phyloP scores from a whole-genome alignment of 2,797 vertebrate genomes.

The Rhynchotus rufescens region DNA sequence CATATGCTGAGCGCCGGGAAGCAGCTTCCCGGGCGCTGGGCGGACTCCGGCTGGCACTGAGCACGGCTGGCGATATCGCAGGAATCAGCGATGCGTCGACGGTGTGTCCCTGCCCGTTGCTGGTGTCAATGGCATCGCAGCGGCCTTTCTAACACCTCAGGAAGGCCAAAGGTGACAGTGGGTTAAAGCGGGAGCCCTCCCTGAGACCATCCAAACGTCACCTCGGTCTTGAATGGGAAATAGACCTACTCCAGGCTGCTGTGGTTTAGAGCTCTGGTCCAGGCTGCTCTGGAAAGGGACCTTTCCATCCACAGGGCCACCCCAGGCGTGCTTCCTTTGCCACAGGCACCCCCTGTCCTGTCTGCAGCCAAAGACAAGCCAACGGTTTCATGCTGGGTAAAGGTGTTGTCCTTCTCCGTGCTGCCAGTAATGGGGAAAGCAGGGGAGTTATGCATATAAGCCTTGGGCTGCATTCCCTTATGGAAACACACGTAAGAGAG shows the following conservation, averaged over 20 bases:
- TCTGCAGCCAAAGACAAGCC: not conserved
- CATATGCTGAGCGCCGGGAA: not conserved
- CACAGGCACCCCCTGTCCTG: not conserved
- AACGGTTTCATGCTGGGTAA: not conserved
- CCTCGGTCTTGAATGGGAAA: not conserved
- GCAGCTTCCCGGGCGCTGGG: not conserved
- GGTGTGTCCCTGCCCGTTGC: not conserved
- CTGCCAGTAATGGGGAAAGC: not conserved
- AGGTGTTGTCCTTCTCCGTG: not conserved
- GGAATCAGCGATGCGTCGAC: not conserved
- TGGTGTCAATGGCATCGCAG: no score
- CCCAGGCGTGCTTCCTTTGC: not conserved
- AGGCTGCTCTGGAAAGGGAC: not conserved
- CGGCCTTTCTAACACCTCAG: not conserved
- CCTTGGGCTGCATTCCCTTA: not conserved
- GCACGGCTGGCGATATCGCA: no score
- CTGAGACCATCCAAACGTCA: not conserved
- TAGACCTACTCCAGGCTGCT: not conserved
- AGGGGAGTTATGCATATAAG: not conserved
- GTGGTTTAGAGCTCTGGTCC: not conserved
- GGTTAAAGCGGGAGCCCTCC: not conserved
- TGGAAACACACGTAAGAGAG: not conserved
- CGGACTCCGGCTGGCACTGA: not conserved
- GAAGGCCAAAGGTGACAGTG: not conserved
- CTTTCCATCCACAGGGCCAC: not conserved